Evolutionary conservation across 2,113 vertebrate species (phyloP).

Genomic region (Nycticorax nycticorax): DNA sequence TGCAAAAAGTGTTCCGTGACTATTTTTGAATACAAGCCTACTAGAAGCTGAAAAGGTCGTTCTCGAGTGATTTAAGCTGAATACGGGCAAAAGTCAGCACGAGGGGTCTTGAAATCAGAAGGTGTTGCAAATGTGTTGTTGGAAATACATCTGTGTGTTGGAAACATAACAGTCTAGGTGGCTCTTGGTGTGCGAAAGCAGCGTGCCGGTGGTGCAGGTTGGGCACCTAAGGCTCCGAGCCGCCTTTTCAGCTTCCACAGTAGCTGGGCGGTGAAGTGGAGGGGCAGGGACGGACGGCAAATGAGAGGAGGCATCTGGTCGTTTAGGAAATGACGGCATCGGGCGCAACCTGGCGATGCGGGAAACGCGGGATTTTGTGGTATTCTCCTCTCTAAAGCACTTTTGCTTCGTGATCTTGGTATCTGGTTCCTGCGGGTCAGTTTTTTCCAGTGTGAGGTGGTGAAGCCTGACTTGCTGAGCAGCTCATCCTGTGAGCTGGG

Average conservation of each 20-base stretch:
- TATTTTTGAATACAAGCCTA: not conserved
- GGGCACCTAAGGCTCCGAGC: accelerated
- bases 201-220: accelerated
- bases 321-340: not conserved
- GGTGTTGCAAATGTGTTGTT: not conserved
- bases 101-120: not conserved
- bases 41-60: not conserved
- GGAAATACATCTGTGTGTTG: not conserved
- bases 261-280: not conserved
- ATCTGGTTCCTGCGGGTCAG: not conserved
- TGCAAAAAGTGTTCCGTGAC: not conserved
- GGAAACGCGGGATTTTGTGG: not conserved
- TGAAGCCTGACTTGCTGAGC: not conserved
- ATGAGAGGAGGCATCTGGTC: not conserved
- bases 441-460: not conserved
- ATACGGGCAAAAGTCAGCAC: accelerated
- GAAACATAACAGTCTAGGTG: not conserved
- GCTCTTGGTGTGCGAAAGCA: not conserved
- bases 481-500: not conserved
- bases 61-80: not conserved
- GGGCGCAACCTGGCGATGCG: accelerated
- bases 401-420: accelerated
- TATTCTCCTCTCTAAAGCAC: not conserved
- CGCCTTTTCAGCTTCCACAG: not conserved
- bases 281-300: not conserved